Conservation (phyloP, 64 coral and sea anemone genomes). For the Astreopora myriophthalma region DNA sequence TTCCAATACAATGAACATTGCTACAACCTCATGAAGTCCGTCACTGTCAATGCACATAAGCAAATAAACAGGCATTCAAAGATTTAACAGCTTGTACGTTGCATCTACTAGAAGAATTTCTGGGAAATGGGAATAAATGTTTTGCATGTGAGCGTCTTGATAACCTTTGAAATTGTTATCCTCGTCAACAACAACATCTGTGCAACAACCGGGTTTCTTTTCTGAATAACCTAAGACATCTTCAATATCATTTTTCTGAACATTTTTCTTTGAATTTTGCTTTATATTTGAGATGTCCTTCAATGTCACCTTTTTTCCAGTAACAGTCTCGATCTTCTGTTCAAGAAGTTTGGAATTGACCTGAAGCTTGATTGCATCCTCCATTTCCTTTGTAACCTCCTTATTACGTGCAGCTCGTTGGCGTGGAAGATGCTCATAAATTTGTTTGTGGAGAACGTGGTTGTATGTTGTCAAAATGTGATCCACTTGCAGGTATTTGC, state of each 20-base stretch:
- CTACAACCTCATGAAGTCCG: conserved; percentile 10
- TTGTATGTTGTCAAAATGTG: conserved; percentile 1
- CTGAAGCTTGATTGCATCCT: conserved; percentile 30
- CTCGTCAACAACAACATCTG: no score
- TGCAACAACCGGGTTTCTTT: no score
- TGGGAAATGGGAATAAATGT: no score
- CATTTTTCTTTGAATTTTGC: no score
- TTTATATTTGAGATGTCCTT: no score
- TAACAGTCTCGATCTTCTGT: conserved; percentile 27
- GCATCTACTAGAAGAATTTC: conserved; percentile 42
- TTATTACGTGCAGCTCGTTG: neutral
- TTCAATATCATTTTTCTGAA: no score
- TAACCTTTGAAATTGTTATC: no score
- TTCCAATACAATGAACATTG: conserved; percentile 38
- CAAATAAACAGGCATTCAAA: conserved; percentile 67
- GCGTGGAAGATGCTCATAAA: conserved; percentile 37
- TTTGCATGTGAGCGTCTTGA: no score
- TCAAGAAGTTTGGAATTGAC: conserved; percentile 33
- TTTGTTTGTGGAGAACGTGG: conserved; percentile 18
- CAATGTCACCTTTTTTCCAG: conserved; percentile 39
- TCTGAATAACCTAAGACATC: no score
- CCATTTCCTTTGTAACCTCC: neutral
- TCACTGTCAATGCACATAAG: conserved; percentile 4
- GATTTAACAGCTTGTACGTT: conserved; percentile 45
- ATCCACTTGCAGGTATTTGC: conserved; percentile 15